Conservation (phyloP, 92 coral and sea anemone species). For the Epizoanthus illoricatus region DNA sequence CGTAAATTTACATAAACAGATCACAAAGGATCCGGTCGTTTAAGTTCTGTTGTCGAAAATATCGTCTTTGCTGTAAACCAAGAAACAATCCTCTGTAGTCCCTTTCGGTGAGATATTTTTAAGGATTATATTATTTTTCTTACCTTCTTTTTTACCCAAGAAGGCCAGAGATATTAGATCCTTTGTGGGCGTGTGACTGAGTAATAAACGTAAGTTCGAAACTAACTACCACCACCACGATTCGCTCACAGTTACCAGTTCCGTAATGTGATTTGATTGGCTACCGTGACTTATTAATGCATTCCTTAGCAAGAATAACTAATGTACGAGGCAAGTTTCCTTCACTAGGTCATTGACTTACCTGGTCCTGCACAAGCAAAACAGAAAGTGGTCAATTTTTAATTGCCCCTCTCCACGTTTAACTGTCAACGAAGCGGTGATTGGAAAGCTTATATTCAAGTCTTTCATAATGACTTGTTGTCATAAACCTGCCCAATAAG, state of each 20-base stretch:
- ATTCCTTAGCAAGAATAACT: constrained; percentile 39
- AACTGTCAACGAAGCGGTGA: constrained; percentile 33
- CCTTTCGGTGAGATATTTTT: background rate
- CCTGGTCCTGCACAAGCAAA: constrained; percentile 15
- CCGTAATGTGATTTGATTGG: constrained; percentile 32
- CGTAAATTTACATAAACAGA: too few relatives aligned
- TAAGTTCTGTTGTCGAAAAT: background rate
- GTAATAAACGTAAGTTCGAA: constrained; percentile 11
- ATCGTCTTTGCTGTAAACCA: background rate
- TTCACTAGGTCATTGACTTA: constrained; percentile 38
- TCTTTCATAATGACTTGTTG: constrained; percentile 75
- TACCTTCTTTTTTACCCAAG: constrained; percentile 39
- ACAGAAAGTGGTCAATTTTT: constrained; percentile 29
- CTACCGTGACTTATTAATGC: constrained; percentile 24
- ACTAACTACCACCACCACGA: constrained; percentile 24
- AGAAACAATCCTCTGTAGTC: background rate
- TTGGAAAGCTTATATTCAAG: constrained; percentile 55
- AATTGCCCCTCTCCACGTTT: constrained; percentile 20
- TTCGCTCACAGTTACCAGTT: constrained; percentile 17
- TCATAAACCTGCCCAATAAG: constrained; percentile 37
- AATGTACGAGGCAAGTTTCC: constrained; percentile 28
- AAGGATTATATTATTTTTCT: background rate
- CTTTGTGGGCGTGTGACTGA: constrained; percentile 24
- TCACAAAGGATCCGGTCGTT: too few relatives aligned
- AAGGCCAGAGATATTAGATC: constrained; percentile 39